phyloP scores from a whole-genome alignment of 2,888 invertebrate genomes.

The Embidobia sp. region DNA sequence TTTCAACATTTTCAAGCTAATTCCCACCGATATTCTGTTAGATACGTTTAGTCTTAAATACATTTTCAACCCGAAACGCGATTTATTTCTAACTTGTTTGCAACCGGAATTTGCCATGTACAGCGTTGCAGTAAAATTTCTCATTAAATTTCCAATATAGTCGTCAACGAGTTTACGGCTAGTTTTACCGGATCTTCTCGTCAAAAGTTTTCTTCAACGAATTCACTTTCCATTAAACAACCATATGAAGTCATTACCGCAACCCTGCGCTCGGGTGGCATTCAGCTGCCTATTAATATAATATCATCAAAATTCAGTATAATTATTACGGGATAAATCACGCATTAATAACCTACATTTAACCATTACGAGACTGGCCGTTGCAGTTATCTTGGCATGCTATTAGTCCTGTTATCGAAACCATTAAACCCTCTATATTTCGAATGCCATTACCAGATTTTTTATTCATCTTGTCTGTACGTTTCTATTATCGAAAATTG shows the following conservation, averaged over 20 bases:
- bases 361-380: constrained; percentile 21
- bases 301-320: constrained; percentile 34
- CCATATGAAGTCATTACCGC: neutral
- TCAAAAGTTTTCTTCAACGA: too few species aligned
- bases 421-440: constrained; percentile 9
- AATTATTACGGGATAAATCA: constrained; percentile 43
- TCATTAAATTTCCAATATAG: too few species aligned
- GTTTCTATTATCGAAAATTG: neutral
- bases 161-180: too few species aligned
- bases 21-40: too few species aligned
- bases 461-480: neutral
- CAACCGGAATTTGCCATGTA: too few species aligned
- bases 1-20: too few species aligned
- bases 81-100: too few species aligned
- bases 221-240: neutral
- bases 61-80: too few species aligned
- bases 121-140: too few species aligned
- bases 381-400: constrained; percentile 25
- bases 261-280: neutral
- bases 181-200: too few species aligned
- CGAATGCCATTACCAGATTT: neutral
- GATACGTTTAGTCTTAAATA: too few species aligned
- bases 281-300: constrained; percentile 18
- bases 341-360: constrained; percentile 26
- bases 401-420: constrained; percentile 27